Evolutionary conservation across 30 jellyfish, hydroid and myxozoan genomes (phyloP), one percentile per base, ranked within the genome.

Genomic region (Catostylus mosaicus): DNA sequence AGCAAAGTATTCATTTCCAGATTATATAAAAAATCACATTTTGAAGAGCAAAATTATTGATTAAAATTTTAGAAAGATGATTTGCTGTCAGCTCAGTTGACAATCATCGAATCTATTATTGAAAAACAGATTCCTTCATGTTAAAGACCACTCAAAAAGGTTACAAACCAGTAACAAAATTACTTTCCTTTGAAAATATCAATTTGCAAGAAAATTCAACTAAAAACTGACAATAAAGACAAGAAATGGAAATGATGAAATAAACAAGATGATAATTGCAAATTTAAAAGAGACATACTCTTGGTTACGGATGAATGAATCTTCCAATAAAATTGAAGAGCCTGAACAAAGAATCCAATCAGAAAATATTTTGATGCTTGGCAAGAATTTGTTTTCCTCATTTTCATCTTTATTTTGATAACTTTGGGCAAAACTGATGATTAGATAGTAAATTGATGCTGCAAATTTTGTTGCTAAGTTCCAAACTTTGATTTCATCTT

Each of bases 281-380:
- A 23, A 68, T 26, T 3, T 9, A 68, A 23, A 22, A 7, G 31
- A 14, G 26, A 54, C 97, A 45, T 66, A 89, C 97, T 75, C 95
- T 14, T 57, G 61, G 48, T 82, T 82, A 24, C 84, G 78, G 30
- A 37, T 78, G 64, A 80, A 67, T 14, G 76, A 45, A 29, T 89
- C 63, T 47, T 89, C 91, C 77, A 71, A 43, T 48, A 89, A 89
- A 34, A 82, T 40, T 12, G 84, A 45, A 37, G 90, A 73, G 9
- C 90, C 88, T 18, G 87, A 66, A 60, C 97, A 90, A 52, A 90
- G 33, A 16, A 90, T 76, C 96, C 93, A 90, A 46, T 90, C 97
- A 29, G 88, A 77, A 1, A 90, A 52, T 0, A 90, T 51, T 74
- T 90, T 90, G 71, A 90, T 75, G 67, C 93, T 77, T 2, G 97